phyloP scores from a whole-genome alignment of 2,113 vertebrate genomes.

The Poicephalus gulielmi region DNA sequence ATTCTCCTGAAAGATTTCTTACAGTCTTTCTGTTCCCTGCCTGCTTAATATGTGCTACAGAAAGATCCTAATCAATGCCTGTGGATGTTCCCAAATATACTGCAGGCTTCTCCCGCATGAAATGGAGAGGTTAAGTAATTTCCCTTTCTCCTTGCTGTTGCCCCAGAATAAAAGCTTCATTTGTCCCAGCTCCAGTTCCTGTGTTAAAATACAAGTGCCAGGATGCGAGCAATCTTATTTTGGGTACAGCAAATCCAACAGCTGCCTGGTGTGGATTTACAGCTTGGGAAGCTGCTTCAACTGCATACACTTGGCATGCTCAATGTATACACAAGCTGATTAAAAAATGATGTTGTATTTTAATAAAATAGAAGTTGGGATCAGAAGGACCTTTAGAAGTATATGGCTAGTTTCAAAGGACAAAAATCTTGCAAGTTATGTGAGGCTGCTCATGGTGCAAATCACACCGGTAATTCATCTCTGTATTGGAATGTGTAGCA shows the following conservation, averaged over 20 bases:
- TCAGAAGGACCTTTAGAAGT: background rate
- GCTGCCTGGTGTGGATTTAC: background rate
- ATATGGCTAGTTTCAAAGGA: background rate
- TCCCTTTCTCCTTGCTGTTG: background rate
- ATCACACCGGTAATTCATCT: no score
- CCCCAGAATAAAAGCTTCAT: background rate
- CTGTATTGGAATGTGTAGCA: accelerated
- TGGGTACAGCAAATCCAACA: background rate
- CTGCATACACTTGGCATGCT: background rate
- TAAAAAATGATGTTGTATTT: background rate
- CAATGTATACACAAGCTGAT: background rate
- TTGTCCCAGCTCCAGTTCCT: background rate
- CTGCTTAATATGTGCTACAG: background rate
- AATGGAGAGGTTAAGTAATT: background rate
- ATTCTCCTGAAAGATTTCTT: background rate
- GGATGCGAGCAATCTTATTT: background rate
- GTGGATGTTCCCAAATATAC: background rate
- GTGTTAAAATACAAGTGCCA: background rate
- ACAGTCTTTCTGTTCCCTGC: background rate
- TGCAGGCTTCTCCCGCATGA: background rate
- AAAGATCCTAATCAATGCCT: background rate
- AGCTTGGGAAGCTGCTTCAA: background rate
- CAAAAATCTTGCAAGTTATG: background rate
- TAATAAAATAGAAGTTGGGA: background rate
- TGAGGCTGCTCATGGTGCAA: background rate